A percentile compares a stretch with the other conserved stretches of the same genome.
Evolutionary conservation across 1,140 invertebrate species (phyloP).

Genomic region (Bombus waltoni): DNA sequence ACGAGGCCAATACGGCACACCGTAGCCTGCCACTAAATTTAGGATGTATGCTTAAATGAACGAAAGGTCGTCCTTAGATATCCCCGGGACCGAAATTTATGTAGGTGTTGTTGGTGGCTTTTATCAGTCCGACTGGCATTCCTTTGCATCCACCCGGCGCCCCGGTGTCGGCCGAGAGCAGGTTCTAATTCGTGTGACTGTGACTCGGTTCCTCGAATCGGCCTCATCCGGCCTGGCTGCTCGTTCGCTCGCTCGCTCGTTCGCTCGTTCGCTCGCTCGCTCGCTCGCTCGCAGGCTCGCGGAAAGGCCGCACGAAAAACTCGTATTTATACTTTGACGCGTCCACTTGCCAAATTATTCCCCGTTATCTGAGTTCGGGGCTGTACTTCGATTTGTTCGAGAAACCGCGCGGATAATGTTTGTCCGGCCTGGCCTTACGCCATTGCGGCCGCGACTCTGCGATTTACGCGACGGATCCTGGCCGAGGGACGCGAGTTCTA

Average conservation of each 20-base stretch:
- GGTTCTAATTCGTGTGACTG: conserved; percentile 81
- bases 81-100: conserved; percentile 81
- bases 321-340: conserved; percentile 37
- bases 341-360: conserved; percentile 14
- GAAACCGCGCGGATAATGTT: conserved; percentile 8
- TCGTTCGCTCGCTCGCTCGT: neutral
- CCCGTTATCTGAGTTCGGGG: neutral
- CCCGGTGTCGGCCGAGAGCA: conserved; percentile 81
- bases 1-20: conserved; percentile 17
- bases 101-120: conserved; percentile 82
- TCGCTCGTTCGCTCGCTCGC: neutral
- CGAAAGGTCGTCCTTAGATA: conserved; percentile 80
- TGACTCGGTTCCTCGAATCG: conserved; percentile 68
- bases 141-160: conserved; percentile 80
- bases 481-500: neutral
- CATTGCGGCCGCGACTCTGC: neutral
- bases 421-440: too few species aligned
- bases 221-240: conserved; percentile 4
- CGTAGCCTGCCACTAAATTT: conserved; percentile 75
- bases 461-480: neutral
- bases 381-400: conserved; percentile 35
- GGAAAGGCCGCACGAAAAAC: conserved; percentile 10
- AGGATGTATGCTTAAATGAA: conserved; percentile 81
- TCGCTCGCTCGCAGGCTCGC: neutral
- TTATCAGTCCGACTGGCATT: conserved; percentile 82